These are phyloP conservation scores for Troides helena DNA, from an alignment of 2,888 invertebrate species.

Conservation along the genomic window DNA sequence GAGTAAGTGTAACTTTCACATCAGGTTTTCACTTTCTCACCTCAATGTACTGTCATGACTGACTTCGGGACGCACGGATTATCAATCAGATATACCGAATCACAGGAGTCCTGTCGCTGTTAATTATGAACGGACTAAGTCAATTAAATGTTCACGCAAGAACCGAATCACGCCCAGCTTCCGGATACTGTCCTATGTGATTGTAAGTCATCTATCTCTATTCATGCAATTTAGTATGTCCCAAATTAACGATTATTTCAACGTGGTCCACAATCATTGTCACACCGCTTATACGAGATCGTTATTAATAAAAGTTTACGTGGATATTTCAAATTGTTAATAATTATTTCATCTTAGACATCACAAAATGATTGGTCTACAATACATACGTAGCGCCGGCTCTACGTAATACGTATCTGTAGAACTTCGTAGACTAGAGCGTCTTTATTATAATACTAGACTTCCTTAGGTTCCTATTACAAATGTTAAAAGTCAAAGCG, in stretches of 20 bases:
- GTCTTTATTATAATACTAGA: neutral
- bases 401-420: conserved; percentile 17
- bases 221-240: conserved; percentile 19
- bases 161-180: conserved; percentile 12
- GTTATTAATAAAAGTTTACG: neutral
- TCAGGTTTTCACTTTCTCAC: neutral
- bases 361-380: conserved; percentile 1
- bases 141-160: conserved; percentile 25
- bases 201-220: conserved; percentile 17
- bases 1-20: neutral
- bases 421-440: conserved; percentile 14
- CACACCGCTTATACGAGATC: neutral
- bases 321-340: too few species aligned
- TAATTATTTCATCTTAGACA: neutral
- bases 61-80: neutral
- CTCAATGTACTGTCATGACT: neutral
- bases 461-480: neutral
- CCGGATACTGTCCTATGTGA: conserved; percentile 19
- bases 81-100: neutral
- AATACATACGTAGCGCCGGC: conserved; percentile 7
- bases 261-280: conserved; percentile 9
- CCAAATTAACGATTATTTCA: conserved; percentile 23
- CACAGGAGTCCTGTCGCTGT: neutral
- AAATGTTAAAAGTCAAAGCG: too few species aligned
- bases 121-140: conserved; percentile 15